A percentile compares a stretch with the other conserved stretches of the same genome.
phyloP scores from a whole-genome alignment of 2,113 vertebrate genomes.

The human region DNA sequence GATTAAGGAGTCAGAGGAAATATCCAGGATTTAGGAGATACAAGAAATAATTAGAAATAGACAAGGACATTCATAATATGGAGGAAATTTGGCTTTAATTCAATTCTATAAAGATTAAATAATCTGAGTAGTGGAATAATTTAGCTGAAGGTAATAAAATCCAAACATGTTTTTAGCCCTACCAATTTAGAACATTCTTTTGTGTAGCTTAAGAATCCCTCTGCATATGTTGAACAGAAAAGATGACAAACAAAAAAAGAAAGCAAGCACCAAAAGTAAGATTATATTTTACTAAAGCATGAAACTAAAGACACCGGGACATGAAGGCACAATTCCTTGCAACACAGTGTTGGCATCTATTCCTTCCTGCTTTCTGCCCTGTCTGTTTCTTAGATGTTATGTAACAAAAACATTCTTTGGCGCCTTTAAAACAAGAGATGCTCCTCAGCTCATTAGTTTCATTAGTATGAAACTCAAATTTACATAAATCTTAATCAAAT shows the following conservation, averaged over 20 bases:
- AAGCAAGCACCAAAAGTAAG: not conserved
- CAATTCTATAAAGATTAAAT: not conserved
- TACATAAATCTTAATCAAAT: not conserved
- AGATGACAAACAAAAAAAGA: not conserved
- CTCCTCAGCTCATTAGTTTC: not conserved
- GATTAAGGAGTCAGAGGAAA: too few relatives aligned
- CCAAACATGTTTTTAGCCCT: not conserved
- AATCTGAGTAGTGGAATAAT: not conserved
- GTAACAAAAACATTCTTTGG: not conserved
- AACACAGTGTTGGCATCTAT: not conserved
- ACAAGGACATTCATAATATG: not conserved
- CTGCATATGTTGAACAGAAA: not conserved
- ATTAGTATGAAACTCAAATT: not conserved
- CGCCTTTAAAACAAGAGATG: slow-evolving; percentile 25
- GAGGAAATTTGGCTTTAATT: slow-evolving; percentile 4
- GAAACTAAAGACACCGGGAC: not conserved
- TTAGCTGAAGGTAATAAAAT: not conserved
- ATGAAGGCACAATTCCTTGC: not conserved
- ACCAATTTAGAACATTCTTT: not conserved
- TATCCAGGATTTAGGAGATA: not conserved
- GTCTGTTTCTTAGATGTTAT: not conserved
- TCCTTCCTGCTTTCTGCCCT: not conserved
- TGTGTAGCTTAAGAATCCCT: not conserved
- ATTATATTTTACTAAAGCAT: not conserved
- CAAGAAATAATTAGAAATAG: not conserved